These are phyloP conservation scores for Mesochorus sp. DNA, from an alignment of 2,888 invertebrate species.

Conservation along the genomic window DNA sequence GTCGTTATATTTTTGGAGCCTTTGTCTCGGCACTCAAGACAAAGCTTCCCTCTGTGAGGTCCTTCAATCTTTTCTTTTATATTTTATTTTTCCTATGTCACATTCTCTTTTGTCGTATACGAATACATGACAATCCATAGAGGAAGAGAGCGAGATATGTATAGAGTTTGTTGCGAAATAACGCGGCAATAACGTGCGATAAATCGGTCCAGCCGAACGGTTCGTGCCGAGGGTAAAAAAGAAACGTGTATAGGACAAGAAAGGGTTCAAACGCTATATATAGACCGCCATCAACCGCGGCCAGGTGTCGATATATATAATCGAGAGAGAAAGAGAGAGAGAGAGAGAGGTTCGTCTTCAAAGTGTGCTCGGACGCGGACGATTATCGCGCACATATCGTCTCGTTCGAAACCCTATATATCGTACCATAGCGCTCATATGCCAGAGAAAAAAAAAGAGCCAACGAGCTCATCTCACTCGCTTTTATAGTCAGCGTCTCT, in stretches of 20 bases:
- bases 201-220: constrained; percentile 46
- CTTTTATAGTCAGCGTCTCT: constrained; percentile 36
- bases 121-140: constrained; percentile 7
- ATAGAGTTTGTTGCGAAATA: neutral
- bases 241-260: constrained; percentile 17
- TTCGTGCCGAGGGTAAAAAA: constrained; percentile 42
- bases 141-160: too few species aligned
- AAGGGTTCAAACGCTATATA: constrained; percentile 29
- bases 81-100: constrained; percentile 4
- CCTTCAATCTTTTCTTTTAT: constrained; percentile 20
- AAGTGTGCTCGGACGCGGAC: constrained; percentile 71
- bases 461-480: neutral
- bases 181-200: constrained; percentile 48
- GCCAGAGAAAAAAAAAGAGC: neutral
- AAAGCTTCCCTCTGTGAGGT: neutral
- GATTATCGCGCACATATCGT: constrained; percentile 46
- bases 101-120: neutral
- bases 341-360: constrained; percentile 75
- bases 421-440: constrained; percentile 31
- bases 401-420: neutral
- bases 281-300: neutral
- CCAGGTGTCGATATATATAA: constrained; percentile 78
- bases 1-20: neutral
- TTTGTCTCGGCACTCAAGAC: constrained; percentile 2
- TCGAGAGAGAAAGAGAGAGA: too few species aligned